phyloP scores from a whole-genome alignment of 1,140 invertebrate species.

The Lerema accius region DNA sequence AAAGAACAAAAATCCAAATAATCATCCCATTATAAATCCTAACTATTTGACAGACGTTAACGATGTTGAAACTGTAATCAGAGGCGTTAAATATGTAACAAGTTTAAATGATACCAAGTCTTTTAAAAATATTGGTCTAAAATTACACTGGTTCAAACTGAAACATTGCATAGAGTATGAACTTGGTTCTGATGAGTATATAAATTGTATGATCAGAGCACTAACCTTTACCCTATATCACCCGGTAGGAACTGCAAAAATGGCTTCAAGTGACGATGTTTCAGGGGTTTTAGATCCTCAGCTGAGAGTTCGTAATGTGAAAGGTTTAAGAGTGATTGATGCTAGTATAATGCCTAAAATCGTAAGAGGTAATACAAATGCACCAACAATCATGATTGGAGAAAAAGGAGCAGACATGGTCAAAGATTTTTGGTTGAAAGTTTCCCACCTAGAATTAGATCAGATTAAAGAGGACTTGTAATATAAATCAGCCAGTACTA shows the following conservation, averaged over 20 bases:
- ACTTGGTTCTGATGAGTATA: conserved; percentile 80
- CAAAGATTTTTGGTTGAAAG: conserved; percentile 89
- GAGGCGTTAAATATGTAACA: conserved; percentile 74
- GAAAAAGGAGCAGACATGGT: conserved; percentile 93
- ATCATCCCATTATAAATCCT: conserved; percentile 86
- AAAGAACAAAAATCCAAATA: conserved; percentile 82
- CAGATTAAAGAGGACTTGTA: no score
- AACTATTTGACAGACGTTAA: conserved; percentile 85
- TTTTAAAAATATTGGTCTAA: conserved; percentile 66
- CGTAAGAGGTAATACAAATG: conserved; percentile 92
- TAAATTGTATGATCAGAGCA: conserved; percentile 74
- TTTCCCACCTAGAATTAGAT: conserved; percentile 35
- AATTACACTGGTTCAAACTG: conserved; percentile 65
- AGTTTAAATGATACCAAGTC: conserved; percentile 78
- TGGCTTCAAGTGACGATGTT: conserved; percentile 86
- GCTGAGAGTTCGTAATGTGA: conserved; percentile 89
- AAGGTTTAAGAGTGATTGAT: conserved; percentile 91
- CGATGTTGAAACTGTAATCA: conserved; percentile 83
- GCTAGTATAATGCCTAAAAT: conserved; percentile 92
- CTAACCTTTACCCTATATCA: conserved; percentile 85
- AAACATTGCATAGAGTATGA: conserved; percentile 64
- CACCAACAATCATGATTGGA: conserved; percentile 92
- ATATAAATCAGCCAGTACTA: no score
- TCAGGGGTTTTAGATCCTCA: conserved; percentile 93
- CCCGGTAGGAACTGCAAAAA: conserved; percentile 88